Base-by-base conservation (phyloP, 2,888 invertebrate genomes). In the Aporophyla nigra region DNA sequence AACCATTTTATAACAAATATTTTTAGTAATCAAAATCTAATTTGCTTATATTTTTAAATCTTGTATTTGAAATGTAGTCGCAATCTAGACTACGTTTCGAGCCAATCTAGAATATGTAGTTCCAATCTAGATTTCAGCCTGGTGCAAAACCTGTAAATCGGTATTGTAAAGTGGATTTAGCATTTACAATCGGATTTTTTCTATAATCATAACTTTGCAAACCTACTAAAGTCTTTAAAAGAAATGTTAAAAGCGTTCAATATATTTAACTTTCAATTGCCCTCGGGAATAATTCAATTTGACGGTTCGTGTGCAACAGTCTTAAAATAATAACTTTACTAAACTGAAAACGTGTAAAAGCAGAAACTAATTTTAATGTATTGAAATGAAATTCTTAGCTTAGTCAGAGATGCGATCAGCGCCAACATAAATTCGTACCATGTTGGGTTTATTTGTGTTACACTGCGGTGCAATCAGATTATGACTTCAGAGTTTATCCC, bases 291-390 rank as follows among this genome's bases (percentile, higher is more conserved):
- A 43, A 78, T 67, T 62, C 43, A 80, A 53, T 56, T 62, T 71
- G 46, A 54, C 68, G 12, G 21, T 56, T 77, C 82, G 75, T 79
- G 85, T 86, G 82, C 85, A 77, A 71, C 53, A 19, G 12, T 84
- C 75, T 86, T 74, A 46, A 68, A 83, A 85, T 86, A 86, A 76
- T 83, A 76, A 63, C 58, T 51, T 58, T 6, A 58, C 62, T 68
- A 70, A 73, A 51, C 24, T 27, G 74, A 58, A 59, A 51, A 75
- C 14, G 19, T 27, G 4, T 43, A 72, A 72, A 53, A 43, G n/a
- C 46, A 40, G 46, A 70, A 71, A 84, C 56, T 14, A 51, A 75
- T 73, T 61, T 61, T 49, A 65, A 51, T 51, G 4, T 12, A 67
- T 61, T 74, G 21, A 68, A 65, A 75, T 74, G 14, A 68, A 65